Conservation (phyloP, 1,140 invertebrate species). For the Brachionus plicatilis region DNA sequence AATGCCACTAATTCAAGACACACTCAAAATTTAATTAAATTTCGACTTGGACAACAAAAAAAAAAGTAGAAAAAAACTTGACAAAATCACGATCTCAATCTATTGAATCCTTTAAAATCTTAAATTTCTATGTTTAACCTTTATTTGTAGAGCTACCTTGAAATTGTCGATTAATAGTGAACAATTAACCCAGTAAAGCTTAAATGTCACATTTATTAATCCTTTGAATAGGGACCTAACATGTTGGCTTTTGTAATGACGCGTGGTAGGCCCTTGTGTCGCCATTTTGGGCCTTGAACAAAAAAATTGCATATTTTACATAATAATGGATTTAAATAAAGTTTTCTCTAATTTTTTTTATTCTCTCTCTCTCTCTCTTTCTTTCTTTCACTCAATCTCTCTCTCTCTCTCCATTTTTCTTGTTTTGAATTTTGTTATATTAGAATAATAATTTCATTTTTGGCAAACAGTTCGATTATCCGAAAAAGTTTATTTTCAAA, state of each 20-base stretch:
- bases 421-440: neutral
- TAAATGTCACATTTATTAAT: neutral
- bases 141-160: neutral
- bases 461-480: conserved; percentile 12
- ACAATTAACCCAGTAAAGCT: neutral
- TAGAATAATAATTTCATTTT: neutral
- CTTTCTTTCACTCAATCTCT: neutral
- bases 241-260: neutral
- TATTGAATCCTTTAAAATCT: neutral
- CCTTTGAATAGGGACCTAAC: neutral
- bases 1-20: neutral
- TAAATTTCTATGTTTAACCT: conserved; percentile 1
- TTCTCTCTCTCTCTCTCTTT: neutral
- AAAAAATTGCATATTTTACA: neutral
- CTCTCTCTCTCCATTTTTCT: neutral
- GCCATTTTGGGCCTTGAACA: neutral
- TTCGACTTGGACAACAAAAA: neutral
- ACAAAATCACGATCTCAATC: neutral
- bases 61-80: neutral
- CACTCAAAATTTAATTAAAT: neutral
- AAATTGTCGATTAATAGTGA: neutral
- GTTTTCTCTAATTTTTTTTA: neutral
- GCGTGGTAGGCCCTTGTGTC: neutral
- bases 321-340: neutral
- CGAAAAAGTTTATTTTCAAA: conserved; percentile 4